Evolutionary conservation across 2,888 invertebrate species (phyloP), one percentile per base, ranked within the genome.

Genomic region (Biston stratarius): DNA sequence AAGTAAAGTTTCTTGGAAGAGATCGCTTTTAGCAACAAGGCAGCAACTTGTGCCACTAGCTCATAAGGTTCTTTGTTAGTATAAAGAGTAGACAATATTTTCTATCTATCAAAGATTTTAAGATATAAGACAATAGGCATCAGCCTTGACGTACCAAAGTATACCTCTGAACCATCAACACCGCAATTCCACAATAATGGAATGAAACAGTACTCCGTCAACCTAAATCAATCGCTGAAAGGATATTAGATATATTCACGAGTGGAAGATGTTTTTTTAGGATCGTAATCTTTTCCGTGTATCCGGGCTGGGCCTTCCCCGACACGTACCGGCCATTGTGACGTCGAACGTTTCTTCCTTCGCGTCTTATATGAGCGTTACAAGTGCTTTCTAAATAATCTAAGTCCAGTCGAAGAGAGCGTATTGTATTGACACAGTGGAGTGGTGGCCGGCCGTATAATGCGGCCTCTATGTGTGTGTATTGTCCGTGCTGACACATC

Each of bases 381-480:
- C 93, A 94, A 94, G 94, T 94, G 94, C 94, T 94, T 94, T 94
- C 94, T 94, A 94, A 94, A 94, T 94, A 94, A 94, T 94, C 94
- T 94, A 93, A 94, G 94, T 94, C 94, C 94, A 91, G 92, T 84
- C 88, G 92, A 92, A 92, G 92, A 92, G 94, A 93, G 92, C 89
- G 94, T 94, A 94, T 94, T 94, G 94, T 94, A 94, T 94, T 94
- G 94, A 94, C 94, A 94, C 83, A 94, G 94, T 91, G 88, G 91
- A 93, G 92, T 94, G 94, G 94, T 92, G 92, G 91, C 92, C 92
- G 92, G 93, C 91, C 88, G 91, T 93, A 93, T 94, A 94, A 94
- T 92, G 85, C 91, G 81, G 72, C 69, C 71, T 72, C 77, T 67
- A 74, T 86, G 90, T 91, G 92, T 88, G 88, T 77, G 86, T 76